phyloP scores from a whole-genome alignment of 2,113 vertebrate genomes.

The Trematocara variabile region DNA sequence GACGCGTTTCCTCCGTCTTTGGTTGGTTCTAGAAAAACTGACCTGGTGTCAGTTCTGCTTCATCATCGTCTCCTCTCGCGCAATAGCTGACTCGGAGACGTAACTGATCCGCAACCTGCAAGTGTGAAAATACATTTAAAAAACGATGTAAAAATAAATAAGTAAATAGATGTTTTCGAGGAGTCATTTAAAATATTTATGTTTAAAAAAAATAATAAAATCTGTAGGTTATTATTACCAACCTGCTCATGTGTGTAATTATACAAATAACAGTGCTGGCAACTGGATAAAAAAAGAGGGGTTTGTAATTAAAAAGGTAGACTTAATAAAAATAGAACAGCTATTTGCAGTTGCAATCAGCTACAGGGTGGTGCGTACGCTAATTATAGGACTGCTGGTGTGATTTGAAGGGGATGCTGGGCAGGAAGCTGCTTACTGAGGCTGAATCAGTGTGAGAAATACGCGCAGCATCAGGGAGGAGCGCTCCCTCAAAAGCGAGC shows the following conservation, averaged over 20 bases:
- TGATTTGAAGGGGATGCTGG: conserved; percentile 37
- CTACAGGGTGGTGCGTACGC: neutral
- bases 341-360: neutral
- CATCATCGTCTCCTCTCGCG: accelerated
- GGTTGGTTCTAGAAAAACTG: neutral
- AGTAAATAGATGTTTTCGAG: neutral
- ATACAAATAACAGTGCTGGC: neutral
- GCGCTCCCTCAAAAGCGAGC: conserved; percentile 38
- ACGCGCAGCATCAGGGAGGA: conserved; percentile 41
- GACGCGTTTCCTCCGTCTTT: conserved; percentile 28
- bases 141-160: neutral
- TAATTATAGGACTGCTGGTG: conserved; percentile 43
- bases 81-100: neutral
- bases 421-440: neutral
- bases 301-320: neutral
- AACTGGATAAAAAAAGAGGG: neutral
- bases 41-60: neutral
- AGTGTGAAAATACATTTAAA: neutral
- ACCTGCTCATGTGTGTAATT: neutral
- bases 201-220: neutral
- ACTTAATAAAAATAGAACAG: neutral
- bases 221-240: neutral
- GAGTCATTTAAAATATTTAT: neutral
- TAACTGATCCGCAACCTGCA: conserved; percentile 15
- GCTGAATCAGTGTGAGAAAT: neutral